phyloP scores from a whole-genome alignment of 2,113 vertebrate genomes.

The Callocephalon fimbriatum region DNA sequence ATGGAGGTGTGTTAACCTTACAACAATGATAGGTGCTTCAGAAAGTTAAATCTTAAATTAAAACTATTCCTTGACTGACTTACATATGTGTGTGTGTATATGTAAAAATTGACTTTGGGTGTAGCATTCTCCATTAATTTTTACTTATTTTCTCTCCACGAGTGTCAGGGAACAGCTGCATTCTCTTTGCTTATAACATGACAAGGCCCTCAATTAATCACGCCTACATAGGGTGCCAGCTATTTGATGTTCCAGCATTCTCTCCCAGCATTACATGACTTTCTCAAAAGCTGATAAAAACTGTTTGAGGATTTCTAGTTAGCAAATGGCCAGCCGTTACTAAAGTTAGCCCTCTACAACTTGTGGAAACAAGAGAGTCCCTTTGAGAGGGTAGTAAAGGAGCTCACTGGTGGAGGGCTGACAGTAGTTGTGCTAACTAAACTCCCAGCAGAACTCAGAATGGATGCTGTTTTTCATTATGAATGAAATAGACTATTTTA shows the following conservation, averaged over 20 bases:
- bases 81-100: background rate
- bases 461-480: background rate
- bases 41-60: background rate
- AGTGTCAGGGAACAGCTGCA: background rate
- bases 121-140: background rate
- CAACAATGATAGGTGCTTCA: background rate
- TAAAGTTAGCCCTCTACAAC: background rate
- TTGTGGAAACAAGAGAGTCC: background rate
- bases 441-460: background rate
- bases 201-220: background rate
- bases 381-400: background rate
- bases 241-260: background rate
- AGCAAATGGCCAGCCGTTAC: background rate
- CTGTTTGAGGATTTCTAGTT: background rate
- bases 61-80: background rate
- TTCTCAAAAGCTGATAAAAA: background rate
- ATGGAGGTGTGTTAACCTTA: background rate
- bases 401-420: background rate
- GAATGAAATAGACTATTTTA: background rate
- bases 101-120: background rate
- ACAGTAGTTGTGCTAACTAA: background rate
- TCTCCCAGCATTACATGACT: background rate
- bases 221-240: background rate
- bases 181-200: background rate
- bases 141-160: background rate